phyloP scores from a whole-genome alignment of 37 sponge, comb jelly and placozoan species.

The Dysidea cf. avara region DNA sequence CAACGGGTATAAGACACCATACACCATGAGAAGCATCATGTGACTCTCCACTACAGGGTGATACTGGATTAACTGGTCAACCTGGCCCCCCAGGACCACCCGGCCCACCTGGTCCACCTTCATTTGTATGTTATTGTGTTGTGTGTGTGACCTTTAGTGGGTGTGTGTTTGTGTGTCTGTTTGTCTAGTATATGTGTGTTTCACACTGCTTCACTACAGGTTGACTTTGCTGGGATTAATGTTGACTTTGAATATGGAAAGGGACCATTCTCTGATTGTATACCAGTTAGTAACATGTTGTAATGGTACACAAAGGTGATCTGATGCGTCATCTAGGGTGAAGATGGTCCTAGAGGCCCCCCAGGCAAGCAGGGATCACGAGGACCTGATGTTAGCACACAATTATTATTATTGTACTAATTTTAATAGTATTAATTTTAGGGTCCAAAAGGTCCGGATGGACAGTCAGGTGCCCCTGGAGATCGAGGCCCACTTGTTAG shows the following conservation, averaged over 20 bases:
- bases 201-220: neutral
- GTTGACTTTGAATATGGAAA: constrained; percentile 13
- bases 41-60: constrained; percentile 38
- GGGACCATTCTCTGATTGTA: constrained; percentile 20
- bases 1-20: constrained; percentile 30
- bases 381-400: constrained; percentile 43
- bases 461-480: constrained; percentile 56
- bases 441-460: constrained; percentile 66
- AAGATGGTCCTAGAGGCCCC: constrained; percentile 51
- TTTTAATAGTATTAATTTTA: neutral
- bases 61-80: constrained; percentile 45
- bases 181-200: neutral
- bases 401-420: neutral
- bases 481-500: constrained; percentile 53
- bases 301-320: neutral
- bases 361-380: constrained; percentile 56
- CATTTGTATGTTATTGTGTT: constrained; percentile 20
- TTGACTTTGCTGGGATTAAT: neutral
- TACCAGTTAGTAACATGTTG: constrained; percentile 18
- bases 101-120: constrained; percentile 71
- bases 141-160: neutral
- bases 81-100: constrained; percentile 56
- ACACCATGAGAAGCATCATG: no score
- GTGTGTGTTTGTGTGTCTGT: neutral
- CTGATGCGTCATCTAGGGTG: constrained; percentile 30